Evolutionary conservation across 1,140 invertebrate genomes (phyloP), one percentile per base, ranked within the genome.

Genomic region (Drosophila nannoptera): DNA sequence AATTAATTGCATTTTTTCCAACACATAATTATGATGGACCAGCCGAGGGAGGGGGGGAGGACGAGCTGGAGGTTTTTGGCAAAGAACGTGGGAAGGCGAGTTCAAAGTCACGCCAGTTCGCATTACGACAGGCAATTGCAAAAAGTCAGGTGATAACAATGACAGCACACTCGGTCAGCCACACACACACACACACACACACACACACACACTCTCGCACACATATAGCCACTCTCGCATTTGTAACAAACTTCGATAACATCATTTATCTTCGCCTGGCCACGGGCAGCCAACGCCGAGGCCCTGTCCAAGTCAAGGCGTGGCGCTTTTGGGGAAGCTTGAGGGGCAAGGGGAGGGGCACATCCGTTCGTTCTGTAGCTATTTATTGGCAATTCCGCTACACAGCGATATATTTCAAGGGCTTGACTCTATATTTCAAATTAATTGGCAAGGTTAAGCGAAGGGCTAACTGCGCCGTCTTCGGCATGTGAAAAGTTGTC

Each of bases 371-470:
- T 52, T 60, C 42, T 61, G 60, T 60, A 45, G 71, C 68, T 73
- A 78, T 83, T 84, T 83, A 84, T 83, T 84, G 76, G 64, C 64
- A 62, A 81, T 66, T 81, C 73, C 35, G 62, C 56, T 73, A 49
- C 45, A 58, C 68, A 22, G 16, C 49, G 12, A 56, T 59, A 56
- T 59, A 45, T 71, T 68, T 42, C 46, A 52, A 36, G 31, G 54
- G 72, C 33, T 46, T 50, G 45, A 38, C 69, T 62, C 78, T 72
- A 78, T 83, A 73, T 84, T 67, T 84, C 80, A 83, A 76, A 76
- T 80, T 83, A 86, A 83, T 83, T 83, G 78, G 80, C 78, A 84
- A 73, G 78, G 78, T 78, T 78, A 84, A 76, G 80, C 65, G 71
- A 55, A 40, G 63, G 42, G 65, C 22, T 55, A 14, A 70, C 58